A percentile compares a stretch with the other conserved stretches of the same genome.
These are phyloP conservation scores for Xestia c-nigrum DNA, from an alignment of 2,888 invertebrate species.

Conservation along the genomic window DNA sequence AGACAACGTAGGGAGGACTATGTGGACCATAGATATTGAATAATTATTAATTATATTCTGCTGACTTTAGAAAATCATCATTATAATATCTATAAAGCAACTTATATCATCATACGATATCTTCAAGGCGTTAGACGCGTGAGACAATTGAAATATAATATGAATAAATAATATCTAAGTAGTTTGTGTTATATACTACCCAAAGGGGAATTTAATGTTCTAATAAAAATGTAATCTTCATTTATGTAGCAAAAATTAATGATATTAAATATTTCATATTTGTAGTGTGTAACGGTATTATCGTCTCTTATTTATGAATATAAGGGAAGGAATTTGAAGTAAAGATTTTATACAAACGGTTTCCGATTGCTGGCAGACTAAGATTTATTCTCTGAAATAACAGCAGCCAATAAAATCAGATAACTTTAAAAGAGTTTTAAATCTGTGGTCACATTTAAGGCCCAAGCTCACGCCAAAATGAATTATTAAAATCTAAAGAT, in stretches of 20 bases:
- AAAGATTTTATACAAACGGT: neutral
- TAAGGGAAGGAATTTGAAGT: conserved; percentile 6
- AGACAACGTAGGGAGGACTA: conserved; percentile 33
- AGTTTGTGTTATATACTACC: conserved; percentile 45
- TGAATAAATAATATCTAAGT: conserved; percentile 21
- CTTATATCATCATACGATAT: conserved; percentile 47
- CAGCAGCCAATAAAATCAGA: neutral
- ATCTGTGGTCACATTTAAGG: neutral
- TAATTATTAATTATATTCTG: conserved; percentile 13
- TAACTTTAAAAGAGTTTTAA: neutral
- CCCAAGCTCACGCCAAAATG: too few relatives aligned
- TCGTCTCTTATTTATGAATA: conserved; percentile 8
- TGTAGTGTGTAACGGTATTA: conserved; percentile 23
- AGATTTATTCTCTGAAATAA: neutral
- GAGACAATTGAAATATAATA: conserved; percentile 30
- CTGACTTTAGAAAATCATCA: conserved; percentile 31
- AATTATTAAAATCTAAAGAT: too few relatives aligned
- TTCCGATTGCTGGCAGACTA: neutral
- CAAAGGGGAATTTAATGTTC: conserved; percentile 37
- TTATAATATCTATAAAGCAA: conserved; percentile 21
- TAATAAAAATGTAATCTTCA: conserved; percentile 22
- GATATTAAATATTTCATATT: conserved; percentile 37
- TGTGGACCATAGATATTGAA: conserved; percentile 52
- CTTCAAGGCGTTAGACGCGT: conserved; percentile 54
- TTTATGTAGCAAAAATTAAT: conserved; percentile 35